These are phyloP conservation scores for Cephus cinctus DNA, from an alignment of 1,140 invertebrate genomes.

Conservation along the genomic window DNA sequence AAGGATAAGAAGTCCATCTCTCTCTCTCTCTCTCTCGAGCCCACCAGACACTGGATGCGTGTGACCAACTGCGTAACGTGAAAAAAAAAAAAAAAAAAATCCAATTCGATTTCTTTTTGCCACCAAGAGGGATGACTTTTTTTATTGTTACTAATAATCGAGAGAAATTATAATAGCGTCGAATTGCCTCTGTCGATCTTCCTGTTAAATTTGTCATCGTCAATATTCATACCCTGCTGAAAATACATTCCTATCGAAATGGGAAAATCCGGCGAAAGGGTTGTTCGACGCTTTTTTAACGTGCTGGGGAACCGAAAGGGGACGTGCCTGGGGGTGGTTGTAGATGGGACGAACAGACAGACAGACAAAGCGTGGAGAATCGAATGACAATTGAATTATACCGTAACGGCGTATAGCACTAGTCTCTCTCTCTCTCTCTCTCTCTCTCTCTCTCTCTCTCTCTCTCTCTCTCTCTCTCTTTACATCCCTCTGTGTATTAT, in stretches of 20 bases:
- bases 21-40: conserved; percentile 2
- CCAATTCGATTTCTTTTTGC: too few species aligned
- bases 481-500: conserved; percentile 23
- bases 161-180: too few species aligned
- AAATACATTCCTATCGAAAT: conserved; percentile 31
- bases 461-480: conserved; percentile 5
- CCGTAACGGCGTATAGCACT: conserved; percentile 25
- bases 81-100: too few species aligned
- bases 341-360: conserved; percentile 9
- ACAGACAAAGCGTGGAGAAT: conserved; percentile 37
- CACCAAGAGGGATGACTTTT: too few species aligned
- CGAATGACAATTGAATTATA: conserved; percentile 49
- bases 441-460: too few species aligned
- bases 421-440: too few species aligned
- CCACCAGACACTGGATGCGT: too few species aligned
- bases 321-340: conserved; percentile 6
- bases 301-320: background rate
- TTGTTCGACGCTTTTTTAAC: conserved; percentile 13
- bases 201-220: too few species aligned
- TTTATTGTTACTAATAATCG: background rate
- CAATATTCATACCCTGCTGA: conserved; percentile 25
- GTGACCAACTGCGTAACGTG: too few species aligned
- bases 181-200: too few species aligned
- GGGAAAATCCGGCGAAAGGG: conserved; percentile 28
- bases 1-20: conserved; percentile 11